Evolutionary conservation across 2,797 vertebrate species (phyloP), one percentile per base, ranked within the genome.

Genomic region (Myiotriccus ornatus): DNA sequence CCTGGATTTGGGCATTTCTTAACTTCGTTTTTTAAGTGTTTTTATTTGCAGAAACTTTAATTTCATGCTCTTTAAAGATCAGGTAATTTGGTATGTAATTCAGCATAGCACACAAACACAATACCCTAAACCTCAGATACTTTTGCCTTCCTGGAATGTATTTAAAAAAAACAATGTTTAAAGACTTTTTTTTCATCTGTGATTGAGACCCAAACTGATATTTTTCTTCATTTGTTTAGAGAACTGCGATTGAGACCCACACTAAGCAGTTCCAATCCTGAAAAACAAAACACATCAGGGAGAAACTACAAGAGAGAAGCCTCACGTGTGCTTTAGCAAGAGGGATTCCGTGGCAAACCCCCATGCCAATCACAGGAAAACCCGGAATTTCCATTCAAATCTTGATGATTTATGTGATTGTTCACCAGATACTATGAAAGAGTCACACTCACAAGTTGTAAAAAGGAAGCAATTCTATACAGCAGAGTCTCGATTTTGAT

Each of bases 381-480:
- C 14, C 39, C 41, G 5, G 24, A 37, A 60, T 32, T 84, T 71
- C 44, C 39, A 87, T 56, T 89, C 70, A 69, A 50, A 83, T 43
- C 87, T 76, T 57, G 87, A 88, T 2, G 39, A 74, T 27, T 82
- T 34, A 85, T 21, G 76, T 43, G 56, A 77, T 81, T 75, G 89
- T 67, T 91, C 41, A 83, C 85, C 91, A 76, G 63, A 73, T 93
- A 95, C 91, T 88, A 60, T 68, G 60, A 90, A 93, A 96, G 90
- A 92, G 90, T 93, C 47, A 84, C 93, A 97, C 99, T 99, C 97
- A 99, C 99, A 98, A 99, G 98, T 97, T 99, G 99, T 93, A 99
- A 98, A 94, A 99, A 99, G 89, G 99, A 99, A 97, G 99, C 99
- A 83, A 99, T 99, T 96, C 99, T 98, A 97, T 99, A 99, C 77